Percentiles rank a stretch among this genome's conserved stretches.
These are phyloP conservation scores for Quadroppia sp. DNA, from an alignment of 2,888 invertebrate species.

Conservation along the genomic window DNA sequence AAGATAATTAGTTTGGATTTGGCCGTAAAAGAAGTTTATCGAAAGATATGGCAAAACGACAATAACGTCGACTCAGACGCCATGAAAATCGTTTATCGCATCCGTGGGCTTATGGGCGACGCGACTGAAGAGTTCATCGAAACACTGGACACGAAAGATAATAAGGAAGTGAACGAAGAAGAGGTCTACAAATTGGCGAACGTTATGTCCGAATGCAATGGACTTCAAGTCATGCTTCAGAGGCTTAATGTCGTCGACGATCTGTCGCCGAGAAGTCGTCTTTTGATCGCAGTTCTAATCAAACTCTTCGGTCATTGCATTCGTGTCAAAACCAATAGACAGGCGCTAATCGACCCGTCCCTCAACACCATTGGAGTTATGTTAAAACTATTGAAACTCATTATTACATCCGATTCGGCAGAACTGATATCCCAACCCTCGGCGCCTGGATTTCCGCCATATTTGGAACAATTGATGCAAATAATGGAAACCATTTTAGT, in stretches of 20 bases:
- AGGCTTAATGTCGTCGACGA: constrained; percentile 78
- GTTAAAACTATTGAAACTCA: constrained; percentile 72
- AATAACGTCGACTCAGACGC: constrained; percentile 72
- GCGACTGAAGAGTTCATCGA: constrained; percentile 99
- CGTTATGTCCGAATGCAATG: constrained; percentile 74
- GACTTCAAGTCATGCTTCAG: constrained; percentile 60
- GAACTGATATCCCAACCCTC: constrained; percentile 57
- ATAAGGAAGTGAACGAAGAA: constrained; percentile 86
- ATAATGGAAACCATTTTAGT: constrained; percentile 92
- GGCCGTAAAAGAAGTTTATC: constrained; percentile 74
- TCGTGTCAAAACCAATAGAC: constrained; percentile 79
- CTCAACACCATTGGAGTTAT: constrained; percentile 76
- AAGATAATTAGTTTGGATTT: constrained; percentile 96
- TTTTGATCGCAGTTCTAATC: constrained; percentile 79
- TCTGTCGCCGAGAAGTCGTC: constrained; percentile 72
- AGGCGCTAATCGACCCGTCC: constrained; percentile 78
- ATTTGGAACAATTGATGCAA: constrained; percentile 85
- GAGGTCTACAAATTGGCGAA: constrained; percentile 87
- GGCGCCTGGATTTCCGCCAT: constrained; percentile 55
- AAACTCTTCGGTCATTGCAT: constrained; percentile 84
- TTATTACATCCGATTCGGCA: constrained; percentile 50
- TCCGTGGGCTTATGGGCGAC: constrained; percentile 94
- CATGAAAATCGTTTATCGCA: constrained; percentile 95
- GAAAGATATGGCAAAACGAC: constrained; percentile 54
- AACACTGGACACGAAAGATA: constrained; percentile 75